A percentile compares a stretch with the other conserved stretches of the same genome.
phyloP scores from a whole-genome alignment of 35 echinoderm and acorn worm species.

The Eucidaris tribuloides region DNA sequence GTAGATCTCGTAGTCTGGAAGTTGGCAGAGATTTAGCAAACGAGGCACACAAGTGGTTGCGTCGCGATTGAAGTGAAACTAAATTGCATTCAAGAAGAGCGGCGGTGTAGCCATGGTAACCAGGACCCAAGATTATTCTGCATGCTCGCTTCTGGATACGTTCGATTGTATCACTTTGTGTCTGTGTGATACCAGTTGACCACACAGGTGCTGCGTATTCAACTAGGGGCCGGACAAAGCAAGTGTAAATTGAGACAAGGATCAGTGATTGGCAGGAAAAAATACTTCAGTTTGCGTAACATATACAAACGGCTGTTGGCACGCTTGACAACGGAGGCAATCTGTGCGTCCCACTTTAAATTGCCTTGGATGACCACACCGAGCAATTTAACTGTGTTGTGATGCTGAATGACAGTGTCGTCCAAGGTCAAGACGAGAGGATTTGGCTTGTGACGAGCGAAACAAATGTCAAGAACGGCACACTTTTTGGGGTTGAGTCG shows the following conservation, averaged over 20 bases:
- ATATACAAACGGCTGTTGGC: slow-evolving; percentile 14
- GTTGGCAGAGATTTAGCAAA: too few species aligned
- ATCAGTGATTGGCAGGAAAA: neutral
- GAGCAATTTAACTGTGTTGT: slow-evolving; percentile 7
- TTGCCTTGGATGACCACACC: slow-evolving; percentile 13
- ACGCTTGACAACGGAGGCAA: neutral
- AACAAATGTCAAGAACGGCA: slow-evolving; percentile 4
- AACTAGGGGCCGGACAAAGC: slow-evolving; percentile 29
- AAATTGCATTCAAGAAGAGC: too few species aligned
- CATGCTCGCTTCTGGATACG: slow-evolving; percentile 47
- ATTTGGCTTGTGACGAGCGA: neutral
- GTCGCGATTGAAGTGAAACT: too few species aligned
- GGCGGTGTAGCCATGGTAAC: neutral
- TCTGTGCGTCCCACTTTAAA: slow-evolving; percentile 5
- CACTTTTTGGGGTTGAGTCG: slow-evolving; percentile 7
- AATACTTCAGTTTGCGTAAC: neutral
- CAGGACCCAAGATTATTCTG: slow-evolving; percentile 18
- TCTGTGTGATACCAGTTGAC: slow-evolving; percentile 24
- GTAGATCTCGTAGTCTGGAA: too few species aligned
- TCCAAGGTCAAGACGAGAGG: neutral
- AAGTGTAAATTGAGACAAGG: too few species aligned
- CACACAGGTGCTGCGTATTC: slow-evolving; percentile 39
- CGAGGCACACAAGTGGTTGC: too few species aligned
- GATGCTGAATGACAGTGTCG: neutral
- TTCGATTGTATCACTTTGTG: slow-evolving; percentile 13